Evolutionary conservation across 2,888 invertebrate genomes (phyloP).

Genomic region (Nowickia ferox): DNA sequence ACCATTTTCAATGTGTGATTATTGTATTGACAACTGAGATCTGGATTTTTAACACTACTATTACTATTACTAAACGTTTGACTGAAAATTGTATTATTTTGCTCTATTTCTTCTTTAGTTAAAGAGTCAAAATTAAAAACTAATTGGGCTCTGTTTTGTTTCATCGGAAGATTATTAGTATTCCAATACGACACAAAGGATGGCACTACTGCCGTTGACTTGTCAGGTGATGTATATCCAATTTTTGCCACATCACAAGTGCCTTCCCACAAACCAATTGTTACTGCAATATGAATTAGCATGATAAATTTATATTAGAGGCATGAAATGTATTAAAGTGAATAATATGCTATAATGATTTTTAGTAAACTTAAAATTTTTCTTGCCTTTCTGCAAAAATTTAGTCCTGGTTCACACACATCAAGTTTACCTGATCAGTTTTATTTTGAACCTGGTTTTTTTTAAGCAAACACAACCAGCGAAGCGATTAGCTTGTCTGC

Average conservation of each 20-base stretch:
- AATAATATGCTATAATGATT: not conserved
- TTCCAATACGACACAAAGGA: conserved; percentile 10
- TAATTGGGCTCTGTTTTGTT: not conserved
- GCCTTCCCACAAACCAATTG: conserved; percentile 31
- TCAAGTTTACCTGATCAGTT: no score
- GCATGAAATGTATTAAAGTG: conserved; percentile 2
- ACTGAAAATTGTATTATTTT: not conserved
- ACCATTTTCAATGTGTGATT: conserved; percentile 75
- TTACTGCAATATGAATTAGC: conserved; percentile 39
- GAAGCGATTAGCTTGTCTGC: no score
- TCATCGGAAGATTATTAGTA: not conserved
- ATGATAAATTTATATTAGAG: conserved; percentile 22
- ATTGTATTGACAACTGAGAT: conserved; percentile 49
- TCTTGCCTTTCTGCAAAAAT: no score
- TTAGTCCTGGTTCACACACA: no score
- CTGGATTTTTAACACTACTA: conserved; percentile 10
- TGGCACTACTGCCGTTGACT: conserved; percentile 2
- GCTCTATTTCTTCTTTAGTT: not conserved
- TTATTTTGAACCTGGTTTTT: no score
- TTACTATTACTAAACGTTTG: conserved; percentile 11
- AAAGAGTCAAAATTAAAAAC: not conserved
- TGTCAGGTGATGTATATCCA: conserved; percentile 16
- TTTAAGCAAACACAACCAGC: no score
- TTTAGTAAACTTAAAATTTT: not conserved
- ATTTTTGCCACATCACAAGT: conserved; percentile 14